phyloP scores from a whole-genome alignment of 1,140 invertebrate species.

The Ceratina australensis region DNA sequence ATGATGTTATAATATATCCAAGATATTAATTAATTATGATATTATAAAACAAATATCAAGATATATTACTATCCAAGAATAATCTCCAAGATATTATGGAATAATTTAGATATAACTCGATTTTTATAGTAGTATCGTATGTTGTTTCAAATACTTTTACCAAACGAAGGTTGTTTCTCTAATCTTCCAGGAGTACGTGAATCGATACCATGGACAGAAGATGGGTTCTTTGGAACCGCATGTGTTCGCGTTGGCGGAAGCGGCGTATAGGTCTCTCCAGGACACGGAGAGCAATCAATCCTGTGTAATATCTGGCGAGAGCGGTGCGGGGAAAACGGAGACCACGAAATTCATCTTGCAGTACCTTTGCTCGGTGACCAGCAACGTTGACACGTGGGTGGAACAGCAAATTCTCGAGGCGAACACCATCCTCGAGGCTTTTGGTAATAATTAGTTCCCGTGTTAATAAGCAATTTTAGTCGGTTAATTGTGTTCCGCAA shows the following conservation, averaged over 20 bases:
- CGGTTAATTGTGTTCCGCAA: neutral
- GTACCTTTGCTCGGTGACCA: slow-evolving; percentile 95
- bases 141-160: neutral
- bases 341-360: slow-evolving; percentile 97
- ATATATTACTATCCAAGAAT: too few species aligned
- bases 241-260: slow-evolving; percentile 94
- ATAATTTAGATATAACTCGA: neutral
- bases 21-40: too few species aligned
- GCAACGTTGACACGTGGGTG: slow-evolving; percentile 94
- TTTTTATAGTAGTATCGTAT: too few species aligned
- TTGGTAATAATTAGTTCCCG: slow-evolving; percentile 83
- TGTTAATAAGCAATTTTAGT: slow-evolving; percentile 17
- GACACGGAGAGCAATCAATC: slow-evolving; percentile 87
- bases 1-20: too few species aligned
- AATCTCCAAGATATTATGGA: neutral
- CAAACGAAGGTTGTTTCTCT: neutral
- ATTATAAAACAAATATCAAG: too few species aligned
- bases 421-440: slow-evolving; percentile 95
- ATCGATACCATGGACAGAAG: slow-evolving; percentile 89
- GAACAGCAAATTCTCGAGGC: slow-evolving; percentile 97
- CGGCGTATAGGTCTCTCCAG: slow-evolving; percentile 88
- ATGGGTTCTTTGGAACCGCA: slow-evolving; percentile 91
- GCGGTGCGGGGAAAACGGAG: slow-evolving; percentile 98
- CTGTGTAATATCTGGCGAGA: slow-evolving; percentile 98
- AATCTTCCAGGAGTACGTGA: slow-evolving; percentile 87